phyloP scores from a whole-genome alignment of 2,888 invertebrate genomes.

The Bembecia ichneumoniformis region DNA sequence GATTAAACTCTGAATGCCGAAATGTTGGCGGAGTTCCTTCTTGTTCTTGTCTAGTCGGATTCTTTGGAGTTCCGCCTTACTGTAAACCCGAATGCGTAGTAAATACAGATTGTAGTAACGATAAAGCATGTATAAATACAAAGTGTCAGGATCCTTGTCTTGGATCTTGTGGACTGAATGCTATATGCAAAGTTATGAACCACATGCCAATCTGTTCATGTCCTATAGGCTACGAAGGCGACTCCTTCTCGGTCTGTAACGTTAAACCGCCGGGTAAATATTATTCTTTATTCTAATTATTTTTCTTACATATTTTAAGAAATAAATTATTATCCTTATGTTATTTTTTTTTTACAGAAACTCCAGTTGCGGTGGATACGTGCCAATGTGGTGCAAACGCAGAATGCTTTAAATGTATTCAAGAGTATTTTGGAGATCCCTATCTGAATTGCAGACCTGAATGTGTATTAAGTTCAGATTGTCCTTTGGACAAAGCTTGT shows the following conservation, averaged over 20 bases:
- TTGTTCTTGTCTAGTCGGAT: slow-evolving; percentile 77
- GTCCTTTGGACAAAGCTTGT: slow-evolving; percentile 82
- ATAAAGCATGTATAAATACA: slow-evolving; percentile 81
- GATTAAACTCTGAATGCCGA: slow-evolving; percentile 77
- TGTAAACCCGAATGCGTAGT: slow-evolving; percentile 83
- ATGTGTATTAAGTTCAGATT: slow-evolving; percentile 85
- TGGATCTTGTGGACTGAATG: slow-evolving; percentile 81
- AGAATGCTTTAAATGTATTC: slow-evolving; percentile 78
- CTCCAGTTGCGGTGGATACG: slow-evolving; percentile 65
- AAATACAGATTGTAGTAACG: slow-evolving; percentile 80
- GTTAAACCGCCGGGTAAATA: slow-evolving; percentile 59
- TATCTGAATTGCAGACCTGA: slow-evolving; percentile 84
- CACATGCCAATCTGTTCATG: slow-evolving; percentile 83
- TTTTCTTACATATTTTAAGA: background rate
- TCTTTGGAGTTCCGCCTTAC: slow-evolving; percentile 79
- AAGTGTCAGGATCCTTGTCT: slow-evolving; percentile 85
- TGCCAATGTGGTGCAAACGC: slow-evolving; percentile 88
- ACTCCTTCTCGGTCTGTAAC: slow-evolving; percentile 80
- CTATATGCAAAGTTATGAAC: slow-evolving; percentile 82
- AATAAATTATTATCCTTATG: background rate
- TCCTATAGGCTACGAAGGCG: slow-evolving; percentile 76
- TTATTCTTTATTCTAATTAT: background rate
- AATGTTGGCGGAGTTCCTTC: slow-evolving; percentile 68
- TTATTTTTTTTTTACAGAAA: slow-evolving; percentile 29
- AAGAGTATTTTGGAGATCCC: slow-evolving; percentile 85